phyloP scores from a whole-genome alignment of 2,888 invertebrate genomes.

The Brenthis ino region DNA sequence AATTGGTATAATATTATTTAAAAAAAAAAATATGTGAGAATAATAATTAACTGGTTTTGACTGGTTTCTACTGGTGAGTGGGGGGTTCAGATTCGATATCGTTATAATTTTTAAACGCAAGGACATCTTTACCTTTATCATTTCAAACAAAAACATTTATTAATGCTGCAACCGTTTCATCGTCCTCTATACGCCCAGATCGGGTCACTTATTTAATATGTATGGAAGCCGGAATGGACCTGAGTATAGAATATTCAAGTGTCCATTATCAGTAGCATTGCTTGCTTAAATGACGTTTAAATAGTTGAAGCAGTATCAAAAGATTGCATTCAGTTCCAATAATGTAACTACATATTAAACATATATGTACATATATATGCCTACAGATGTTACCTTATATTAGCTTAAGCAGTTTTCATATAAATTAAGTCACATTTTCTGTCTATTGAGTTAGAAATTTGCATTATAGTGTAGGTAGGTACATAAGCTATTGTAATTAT shows the following conservation, averaged over 20 bases:
- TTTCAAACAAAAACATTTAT: background rate
- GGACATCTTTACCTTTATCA: background rate
- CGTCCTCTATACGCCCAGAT: background rate
- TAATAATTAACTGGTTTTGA: no score
- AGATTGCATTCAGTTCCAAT: background rate
- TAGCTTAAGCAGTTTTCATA: no score
- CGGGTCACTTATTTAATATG: conserved; percentile 7
- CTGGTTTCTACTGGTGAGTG: no score
- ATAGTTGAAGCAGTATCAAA: conserved; percentile 1
- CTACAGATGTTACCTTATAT: no score
- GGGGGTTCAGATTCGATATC: no score
- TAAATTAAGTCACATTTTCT: background rate
- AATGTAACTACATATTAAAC: no score
- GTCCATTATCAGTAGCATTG: conserved; percentile 18
- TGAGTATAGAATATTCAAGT: conserved; percentile 23
- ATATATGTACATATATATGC: no score
- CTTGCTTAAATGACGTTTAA: conserved; percentile 13
- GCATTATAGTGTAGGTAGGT: no score
- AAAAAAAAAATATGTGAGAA: no score
- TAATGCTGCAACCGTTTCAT: background rate
- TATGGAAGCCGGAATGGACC: conserved; percentile 7
- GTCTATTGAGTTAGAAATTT: background rate
- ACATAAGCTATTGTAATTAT: no score
- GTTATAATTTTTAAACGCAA: background rate
- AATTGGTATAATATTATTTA: no score